phyloP scores from a whole-genome alignment of 2,888 invertebrate genomes.

The Pristionchus arcanus region DNA sequence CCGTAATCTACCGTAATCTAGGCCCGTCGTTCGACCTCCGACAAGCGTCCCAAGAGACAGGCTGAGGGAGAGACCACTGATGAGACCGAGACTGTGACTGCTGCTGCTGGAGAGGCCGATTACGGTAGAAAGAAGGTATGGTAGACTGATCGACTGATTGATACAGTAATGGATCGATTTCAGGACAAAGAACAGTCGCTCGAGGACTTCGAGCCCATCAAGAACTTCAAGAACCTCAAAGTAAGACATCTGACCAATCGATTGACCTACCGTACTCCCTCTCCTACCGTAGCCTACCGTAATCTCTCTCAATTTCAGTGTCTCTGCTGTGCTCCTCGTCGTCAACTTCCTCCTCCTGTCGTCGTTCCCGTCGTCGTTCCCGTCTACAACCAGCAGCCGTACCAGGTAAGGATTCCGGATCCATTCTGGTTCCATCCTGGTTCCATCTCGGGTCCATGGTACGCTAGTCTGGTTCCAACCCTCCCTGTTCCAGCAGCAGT shows the following conservation, averaged over 20 bases:
- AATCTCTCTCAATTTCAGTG: conserved; percentile 43
- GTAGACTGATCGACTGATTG: background rate
- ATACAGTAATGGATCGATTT: background rate
- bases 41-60: conserved; percentile 26
- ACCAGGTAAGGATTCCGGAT: background rate
- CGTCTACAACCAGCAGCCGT: background rate
- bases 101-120: background rate
- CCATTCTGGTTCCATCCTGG: background rate
- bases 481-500: conserved; percentile 16
- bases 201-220: conserved; percentile 38
- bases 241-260: background rate
- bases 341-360: conserved; percentile 50
- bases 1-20: conserved; percentile 44
- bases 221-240: conserved; percentile 54
- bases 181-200: conserved; percentile 10
- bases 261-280: background rate
- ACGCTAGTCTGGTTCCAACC: background rate
- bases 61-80: background rate
- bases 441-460: background rate
- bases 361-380: conserved; percentile 1
- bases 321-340: conserved; percentile 55
- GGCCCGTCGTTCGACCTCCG: background rate
- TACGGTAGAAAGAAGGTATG: conserved; percentile 51
- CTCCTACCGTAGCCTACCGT: background rate
- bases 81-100: background rate